Evolutionary conservation across 2,888 invertebrate species (phyloP), one percentile per base, ranked within the genome.

Genomic region (Agonopterix arenella): DNA sequence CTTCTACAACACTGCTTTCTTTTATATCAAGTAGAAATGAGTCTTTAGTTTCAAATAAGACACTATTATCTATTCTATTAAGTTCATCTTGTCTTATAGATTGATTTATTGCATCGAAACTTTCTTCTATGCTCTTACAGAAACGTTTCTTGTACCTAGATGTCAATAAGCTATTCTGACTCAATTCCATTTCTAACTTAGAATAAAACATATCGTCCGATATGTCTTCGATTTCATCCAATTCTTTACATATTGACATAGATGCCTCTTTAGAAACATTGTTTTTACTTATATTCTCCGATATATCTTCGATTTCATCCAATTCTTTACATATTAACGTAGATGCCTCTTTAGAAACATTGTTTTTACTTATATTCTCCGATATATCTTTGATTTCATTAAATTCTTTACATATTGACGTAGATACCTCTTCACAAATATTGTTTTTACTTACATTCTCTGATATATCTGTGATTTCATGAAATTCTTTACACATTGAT

Each of bases 41-140:
- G 56, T 88, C 85, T 60, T 73, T 85, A 2, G 84, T 81, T 62
- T 86, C 82, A 74, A 76, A 80, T 42, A 76, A 68, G 43, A 54
- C 59, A 53, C 69, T 73, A 53, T 59, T 68, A 51, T 73, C 63
- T 51, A 60, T 62, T 44, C 54, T 62, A 49, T 75, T 64, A 36
- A 68, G 60, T 41, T 68, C 60, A 57, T 79, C 69, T 43, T 83
- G 76, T 64, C 77, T 82, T 59, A 92, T 90, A 5, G 91, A 89
- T 50, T 86, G 77, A 73, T 91, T 91, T 36, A 91, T 70, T 43
- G 78, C 66, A 60, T 90, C 77, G 73, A 92, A 92, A 66, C 80
- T 89, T 62, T 76, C 75, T 60, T 73, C 79, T 55, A 80, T 75
- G 68, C 66, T 72, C 57, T 66, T 73, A 53, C 58, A 62, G 54